Base-by-base conservation (phyloP, 2,797 vertebrate species). In the Sebastes oblongus region DNA sequence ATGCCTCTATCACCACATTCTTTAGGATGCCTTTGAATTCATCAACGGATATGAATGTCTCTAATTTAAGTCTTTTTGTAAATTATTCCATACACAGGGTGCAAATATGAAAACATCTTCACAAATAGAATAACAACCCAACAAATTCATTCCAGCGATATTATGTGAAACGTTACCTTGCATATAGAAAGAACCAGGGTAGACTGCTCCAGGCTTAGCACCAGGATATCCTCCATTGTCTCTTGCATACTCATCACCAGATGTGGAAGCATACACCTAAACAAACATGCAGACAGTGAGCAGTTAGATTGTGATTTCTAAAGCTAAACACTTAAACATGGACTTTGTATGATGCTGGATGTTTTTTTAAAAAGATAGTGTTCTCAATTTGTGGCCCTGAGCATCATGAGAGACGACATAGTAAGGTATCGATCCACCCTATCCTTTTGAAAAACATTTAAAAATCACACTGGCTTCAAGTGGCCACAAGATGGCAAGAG, bases 261-360 rank as follows among this genome's bases (percentile, higher is more conserved):
- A 98, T 94, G 97, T 97, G 83, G 98, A 95, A 34, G 97, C 96
- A 89, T 99, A 99, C 81, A 99, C 98, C 98, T 99, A 88, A 84
- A 91, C 61, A 89, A 66, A 81, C 36, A 88, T 3, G 56, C 30
- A 85, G 24, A 75, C 20, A 58, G 29, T 61, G 22, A 80, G 34
- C 27, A 60, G 60, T 50, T 72, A 42, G 54, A 36, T 32, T 29
- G 50, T 8, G n/a, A 58, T 62, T 78, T 72, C 50, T 56, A 62
- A 55, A 74, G 14, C 27, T 4, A 16, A 7, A 22, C 8, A 75
- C n/a, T 25, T 16, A 20, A 32, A 36, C 8, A 39, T 4, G 22
- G 2, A 52, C 36, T 46, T 64, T 39, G 74, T 27, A 64, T 22
- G 8, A 30, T 52, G 52, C 11, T 61, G 18, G 9, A 46, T 61